Conservation (phyloP, 2,888 invertebrate genomes). For the Exephanes ischioxanthus region DNA sequence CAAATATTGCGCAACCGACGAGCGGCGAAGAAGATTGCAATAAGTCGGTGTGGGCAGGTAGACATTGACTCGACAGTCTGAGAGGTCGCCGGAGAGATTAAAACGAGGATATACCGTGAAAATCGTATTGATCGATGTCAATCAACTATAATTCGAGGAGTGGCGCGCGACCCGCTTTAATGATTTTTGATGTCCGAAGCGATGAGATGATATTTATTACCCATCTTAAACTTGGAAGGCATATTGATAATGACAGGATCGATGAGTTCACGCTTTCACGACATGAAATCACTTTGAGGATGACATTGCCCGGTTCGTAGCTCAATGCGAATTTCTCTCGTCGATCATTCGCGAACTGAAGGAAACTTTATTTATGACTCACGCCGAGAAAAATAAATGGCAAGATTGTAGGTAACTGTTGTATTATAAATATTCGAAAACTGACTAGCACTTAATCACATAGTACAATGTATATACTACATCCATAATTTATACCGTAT, state of each 20-base stretch:
- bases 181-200: constrained; percentile 29
- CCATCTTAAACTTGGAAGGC: background rate
- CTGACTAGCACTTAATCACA: too few species aligned
- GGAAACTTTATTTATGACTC: background rate
- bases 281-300: constrained; percentile 35
- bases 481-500: too few species aligned
- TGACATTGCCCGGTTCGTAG: constrained; percentile 40
- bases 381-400: background rate
- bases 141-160: constrained; percentile 48
- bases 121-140: constrained; percentile 55
- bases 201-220: background rate
- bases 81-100: constrained; percentile 15
- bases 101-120: constrained; percentile 9
- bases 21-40: constrained; percentile 11
- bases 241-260: constrained; percentile 29
- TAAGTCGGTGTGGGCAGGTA: constrained; percentile 11
- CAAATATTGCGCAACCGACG: constrained; percentile 40
- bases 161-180: constrained; percentile 48
- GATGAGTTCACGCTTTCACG: constrained; percentile 39
- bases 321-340: background rate
- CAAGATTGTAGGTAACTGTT: background rate
- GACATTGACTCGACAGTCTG: constrained; percentile 5
- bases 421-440: background rate
- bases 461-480: too few species aligned
- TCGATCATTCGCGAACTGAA: background rate